Percentiles rank a stretch among this genome's conserved stretches.
These are phyloP conservation scores for Caenorhabditis imperialis DNA, from an alignment of 2,888 invertebrate species.

Conservation along the genomic window DNA sequence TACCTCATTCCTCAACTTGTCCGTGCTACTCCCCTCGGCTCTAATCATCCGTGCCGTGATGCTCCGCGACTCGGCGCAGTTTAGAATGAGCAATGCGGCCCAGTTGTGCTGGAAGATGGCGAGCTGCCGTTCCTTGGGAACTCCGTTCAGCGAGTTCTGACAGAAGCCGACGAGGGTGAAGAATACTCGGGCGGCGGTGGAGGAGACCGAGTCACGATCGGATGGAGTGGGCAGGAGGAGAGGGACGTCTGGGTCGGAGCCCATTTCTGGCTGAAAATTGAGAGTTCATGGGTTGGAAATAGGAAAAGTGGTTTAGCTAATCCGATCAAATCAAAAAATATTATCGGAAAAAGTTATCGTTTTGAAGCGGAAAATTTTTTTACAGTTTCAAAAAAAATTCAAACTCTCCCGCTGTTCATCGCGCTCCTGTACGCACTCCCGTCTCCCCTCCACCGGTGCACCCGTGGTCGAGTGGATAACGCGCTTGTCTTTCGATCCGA, in stretches of 20 bases:
- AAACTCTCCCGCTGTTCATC: background rate
- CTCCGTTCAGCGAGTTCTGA: conserved; percentile 50
- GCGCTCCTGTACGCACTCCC: background rate
- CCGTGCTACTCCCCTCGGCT: conserved; percentile 1
- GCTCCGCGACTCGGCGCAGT: conserved; percentile 35
- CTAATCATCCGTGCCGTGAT: conserved; percentile 51
- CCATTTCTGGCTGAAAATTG: conserved; percentile 54
- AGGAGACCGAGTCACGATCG: conserved; percentile 39
- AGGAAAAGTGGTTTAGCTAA: background rate
- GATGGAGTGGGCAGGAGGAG: conserved; percentile 3
- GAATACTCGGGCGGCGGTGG: conserved; percentile 59
- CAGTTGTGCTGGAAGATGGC: conserved; percentile 56
- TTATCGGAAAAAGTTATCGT: too few species aligned
- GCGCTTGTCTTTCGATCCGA: too few species aligned
- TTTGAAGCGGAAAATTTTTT: too few species aligned
- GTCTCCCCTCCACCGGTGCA: too few species aligned
- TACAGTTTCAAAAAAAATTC: too few species aligned
- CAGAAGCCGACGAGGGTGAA: conserved; percentile 57
- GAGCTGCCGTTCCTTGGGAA: conserved; percentile 48
- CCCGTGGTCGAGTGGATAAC: too few species aligned
- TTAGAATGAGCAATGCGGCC: conserved; percentile 53
- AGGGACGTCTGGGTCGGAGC: conserved; percentile 46
- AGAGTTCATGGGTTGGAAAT: too few species aligned
- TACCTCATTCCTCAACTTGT: conserved; percentile 45
- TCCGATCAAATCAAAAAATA: too few species aligned